Conservation (phyloP, 2,797 vertebrate species). For the Helarctos malayanus region DNA sequence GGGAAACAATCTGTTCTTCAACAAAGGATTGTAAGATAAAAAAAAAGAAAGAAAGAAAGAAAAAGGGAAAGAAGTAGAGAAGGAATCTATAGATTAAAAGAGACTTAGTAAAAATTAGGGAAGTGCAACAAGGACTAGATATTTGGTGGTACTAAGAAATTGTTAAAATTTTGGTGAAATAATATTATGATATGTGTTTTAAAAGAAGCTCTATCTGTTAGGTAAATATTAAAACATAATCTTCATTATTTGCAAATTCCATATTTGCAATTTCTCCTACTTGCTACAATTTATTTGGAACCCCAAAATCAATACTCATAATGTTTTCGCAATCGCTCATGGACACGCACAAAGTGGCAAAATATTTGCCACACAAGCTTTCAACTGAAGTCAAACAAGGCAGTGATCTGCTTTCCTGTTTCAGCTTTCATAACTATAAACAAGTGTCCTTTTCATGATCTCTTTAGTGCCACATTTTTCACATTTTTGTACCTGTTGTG, state of each 20-base stretch:
- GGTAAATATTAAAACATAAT: neutral
- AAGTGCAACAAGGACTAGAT: neutral
- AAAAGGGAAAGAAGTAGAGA: neutral
- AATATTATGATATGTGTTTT: neutral
- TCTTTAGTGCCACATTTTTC: neutral
- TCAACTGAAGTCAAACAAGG: neutral
- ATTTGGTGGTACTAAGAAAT: neutral
- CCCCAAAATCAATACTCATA: neutral
- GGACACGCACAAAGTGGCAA: no score
- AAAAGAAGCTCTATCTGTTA: neutral
- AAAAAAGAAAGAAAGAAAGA: neutral
- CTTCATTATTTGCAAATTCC: slow-evolving; percentile 9
- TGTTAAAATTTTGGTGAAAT: slow-evolving; percentile 1
- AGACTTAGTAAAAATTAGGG: neutral
- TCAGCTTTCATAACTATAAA: neutral
- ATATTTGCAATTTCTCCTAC: neutral
- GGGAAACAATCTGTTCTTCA: neutral
- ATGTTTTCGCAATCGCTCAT: neutral
- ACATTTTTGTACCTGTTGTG: neutral
- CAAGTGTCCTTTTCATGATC: neutral
- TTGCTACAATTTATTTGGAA: slow-evolving; percentile 9
- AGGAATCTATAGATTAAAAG: neutral
- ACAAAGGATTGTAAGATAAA: neutral
- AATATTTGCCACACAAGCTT: neutral
- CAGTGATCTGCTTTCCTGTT: neutral